Base-by-base conservation (phyloP, 2,113 vertebrate genomes). In the Nannobrachium achirus region DNA sequence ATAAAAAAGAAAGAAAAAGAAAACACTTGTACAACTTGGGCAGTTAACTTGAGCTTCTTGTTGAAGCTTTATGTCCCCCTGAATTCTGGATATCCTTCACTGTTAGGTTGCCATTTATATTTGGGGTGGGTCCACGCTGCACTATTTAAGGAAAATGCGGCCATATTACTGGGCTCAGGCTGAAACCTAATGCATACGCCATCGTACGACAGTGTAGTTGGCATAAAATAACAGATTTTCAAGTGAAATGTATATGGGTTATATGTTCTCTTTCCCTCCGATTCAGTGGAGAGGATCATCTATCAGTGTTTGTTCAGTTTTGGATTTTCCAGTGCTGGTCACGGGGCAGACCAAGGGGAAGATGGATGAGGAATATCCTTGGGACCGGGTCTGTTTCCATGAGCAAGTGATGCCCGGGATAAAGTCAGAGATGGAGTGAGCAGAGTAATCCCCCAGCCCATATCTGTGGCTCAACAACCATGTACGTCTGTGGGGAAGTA, bases 361-460 rank as follows among this genome's bases (percentile, higher is more conserved):
- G 76, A 81, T 76, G 66, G 78, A 87, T 84, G 74, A 77, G 64
- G 56, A 78, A 69, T 53, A 76, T 66, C 56, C 57, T 48, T 33
- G 33, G 40, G 69, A 81, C 77, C 39, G 42, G 64, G 60, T 60
- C 19, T 40, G 11, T 72, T 78, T 76, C 75, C 75, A 84, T 61
- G 70, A 74, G 49, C 14, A 11, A 78, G 50, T 78, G 66, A 74
- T 13, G 46, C 16, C n/a, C 13, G 39, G 69, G 55, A 58, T 58
- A 14, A 11, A 71, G 50, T 55, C 56, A 40, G 80, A 71, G 69
- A 63, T 49, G 66, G 63, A 77, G 19, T 0, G 52, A 74, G 55
- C 4, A 10, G 66, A 53, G 51, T 20, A 53, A 55, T 65, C 50
- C 25, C 20, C 4, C 1, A 44, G 39, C 41, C 56, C 42, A 38